A percentile compares a stretch with the other conserved stretches of the same genome.
phyloP scores from a whole-genome alignment of 2,113 vertebrate genomes.

The Henicopernis longicauda region DNA sequence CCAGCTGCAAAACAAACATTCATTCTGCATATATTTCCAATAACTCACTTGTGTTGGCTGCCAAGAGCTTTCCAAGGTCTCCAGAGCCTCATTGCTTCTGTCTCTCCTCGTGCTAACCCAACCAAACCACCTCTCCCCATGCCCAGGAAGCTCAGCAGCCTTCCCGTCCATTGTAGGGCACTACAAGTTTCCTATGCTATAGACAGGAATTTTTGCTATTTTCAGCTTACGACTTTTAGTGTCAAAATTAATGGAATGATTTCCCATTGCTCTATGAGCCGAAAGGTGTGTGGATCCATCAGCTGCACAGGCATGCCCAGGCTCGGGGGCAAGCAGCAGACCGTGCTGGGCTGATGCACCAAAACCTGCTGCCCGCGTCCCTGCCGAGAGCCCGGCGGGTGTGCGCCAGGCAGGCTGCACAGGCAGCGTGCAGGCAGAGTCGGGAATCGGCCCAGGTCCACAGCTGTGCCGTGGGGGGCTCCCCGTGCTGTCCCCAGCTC shows the following conservation, averaged over 20 bases:
- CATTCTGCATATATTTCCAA: neutral
- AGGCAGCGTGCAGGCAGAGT: neutral
- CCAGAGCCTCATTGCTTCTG: neutral
- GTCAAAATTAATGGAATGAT: conserved; percentile 15
- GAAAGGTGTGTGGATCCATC: conserved; percentile 19
- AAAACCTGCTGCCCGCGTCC: neutral
- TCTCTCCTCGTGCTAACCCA: neutral
- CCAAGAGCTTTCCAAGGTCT: neutral
- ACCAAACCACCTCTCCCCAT: neutral
- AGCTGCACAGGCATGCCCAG: neutral
- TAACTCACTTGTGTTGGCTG: neutral
- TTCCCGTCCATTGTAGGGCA: neutral
- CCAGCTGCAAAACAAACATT: neutral
- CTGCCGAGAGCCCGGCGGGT: neutral
- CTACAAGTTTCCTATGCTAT: neutral
- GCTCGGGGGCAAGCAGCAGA: too few relatives aligned
- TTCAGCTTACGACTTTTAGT: conserved; percentile 45
- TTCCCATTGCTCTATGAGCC: conserved; percentile 35
- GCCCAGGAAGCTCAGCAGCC: neutral
- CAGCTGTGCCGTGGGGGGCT: neutral
- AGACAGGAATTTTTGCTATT: conserved; percentile 36
- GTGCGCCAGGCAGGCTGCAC: neutral
- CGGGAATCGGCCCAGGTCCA: rapidly evolving
- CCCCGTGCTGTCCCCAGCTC: neutral
- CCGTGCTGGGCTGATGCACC: too few relatives aligned